Conservation (phyloP, 2,113 vertebrate species). For the Phocoena phocoena region DNA sequence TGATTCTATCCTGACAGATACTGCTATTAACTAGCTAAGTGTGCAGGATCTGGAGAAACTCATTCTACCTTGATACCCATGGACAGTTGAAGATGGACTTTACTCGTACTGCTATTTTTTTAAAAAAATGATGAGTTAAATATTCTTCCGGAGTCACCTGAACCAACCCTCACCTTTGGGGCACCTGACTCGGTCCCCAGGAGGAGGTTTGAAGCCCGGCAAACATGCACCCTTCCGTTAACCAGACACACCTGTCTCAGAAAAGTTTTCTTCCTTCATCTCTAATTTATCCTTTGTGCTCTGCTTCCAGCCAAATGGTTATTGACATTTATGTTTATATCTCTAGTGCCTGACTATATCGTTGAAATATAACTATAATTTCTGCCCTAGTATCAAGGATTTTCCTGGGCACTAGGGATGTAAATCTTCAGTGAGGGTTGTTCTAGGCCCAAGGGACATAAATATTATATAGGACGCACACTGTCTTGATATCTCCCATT, state of each 20-base stretch:
- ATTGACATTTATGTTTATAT: neutral
- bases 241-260: neutral
- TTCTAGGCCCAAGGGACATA: neutral
- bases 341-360: neutral
- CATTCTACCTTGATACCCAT: neutral
- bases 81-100: neutral
- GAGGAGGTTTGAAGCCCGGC: neutral
- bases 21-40: neutral
- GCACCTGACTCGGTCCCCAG: neutral
- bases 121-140: neutral
- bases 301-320: neutral
- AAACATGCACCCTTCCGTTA: no score
- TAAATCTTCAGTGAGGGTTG: neutral
- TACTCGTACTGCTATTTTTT: no score
- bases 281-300: neutral
- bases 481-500: neutral
- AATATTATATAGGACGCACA: neutral
- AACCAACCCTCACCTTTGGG: neutral
- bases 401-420: neutral
- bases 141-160: neutral
- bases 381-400: neutral
- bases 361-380: neutral
- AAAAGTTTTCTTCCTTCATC: neutral
- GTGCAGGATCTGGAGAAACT: neutral
- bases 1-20: neutral